phyloP scores from a whole-genome alignment of 35 echinoderm and acorn worm genomes.

The Strongylocentrotus purpuratus region DNA sequence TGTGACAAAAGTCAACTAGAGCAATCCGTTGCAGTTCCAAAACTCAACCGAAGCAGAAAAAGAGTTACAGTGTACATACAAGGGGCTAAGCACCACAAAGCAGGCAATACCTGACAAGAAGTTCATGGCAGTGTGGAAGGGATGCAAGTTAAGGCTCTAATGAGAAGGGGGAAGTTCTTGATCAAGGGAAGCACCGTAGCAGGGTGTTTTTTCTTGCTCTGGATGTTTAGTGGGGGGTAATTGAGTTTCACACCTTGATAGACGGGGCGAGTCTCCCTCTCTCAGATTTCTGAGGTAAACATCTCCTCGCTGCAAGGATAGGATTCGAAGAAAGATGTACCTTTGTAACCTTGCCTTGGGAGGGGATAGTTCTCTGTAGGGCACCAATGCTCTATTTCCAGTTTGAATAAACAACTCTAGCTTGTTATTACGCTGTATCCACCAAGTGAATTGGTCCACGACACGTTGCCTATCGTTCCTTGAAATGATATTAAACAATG shows the following conservation, averaged over 20 bases:
- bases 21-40: too few relatives aligned
- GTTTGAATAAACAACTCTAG: background rate
- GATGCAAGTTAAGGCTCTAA: background rate
- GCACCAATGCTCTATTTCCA: background rate
- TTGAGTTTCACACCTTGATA: background rate
- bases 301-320: background rate
- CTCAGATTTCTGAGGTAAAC: background rate
- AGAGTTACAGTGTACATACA: background rate
- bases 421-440: background rate
- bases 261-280: background rate
- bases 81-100: background rate
- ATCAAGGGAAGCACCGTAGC: background rate
- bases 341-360: background rate
- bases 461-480: background rate
- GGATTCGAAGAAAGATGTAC: background rate
- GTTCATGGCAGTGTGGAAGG: background rate
- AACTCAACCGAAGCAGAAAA: too few relatives aligned
- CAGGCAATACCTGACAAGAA: background rate
- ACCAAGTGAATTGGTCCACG: background rate
- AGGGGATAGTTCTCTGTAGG: background rate
- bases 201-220: background rate
- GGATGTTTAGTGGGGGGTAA: slow-evolving; percentile 1
- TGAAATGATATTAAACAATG: background rate
- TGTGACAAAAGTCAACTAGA: too few relatives aligned
- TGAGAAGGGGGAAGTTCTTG: background rate